Base-by-base conservation (phyloP, 2,888 invertebrate genomes). In the Drosophila fulvimacula region DNA sequence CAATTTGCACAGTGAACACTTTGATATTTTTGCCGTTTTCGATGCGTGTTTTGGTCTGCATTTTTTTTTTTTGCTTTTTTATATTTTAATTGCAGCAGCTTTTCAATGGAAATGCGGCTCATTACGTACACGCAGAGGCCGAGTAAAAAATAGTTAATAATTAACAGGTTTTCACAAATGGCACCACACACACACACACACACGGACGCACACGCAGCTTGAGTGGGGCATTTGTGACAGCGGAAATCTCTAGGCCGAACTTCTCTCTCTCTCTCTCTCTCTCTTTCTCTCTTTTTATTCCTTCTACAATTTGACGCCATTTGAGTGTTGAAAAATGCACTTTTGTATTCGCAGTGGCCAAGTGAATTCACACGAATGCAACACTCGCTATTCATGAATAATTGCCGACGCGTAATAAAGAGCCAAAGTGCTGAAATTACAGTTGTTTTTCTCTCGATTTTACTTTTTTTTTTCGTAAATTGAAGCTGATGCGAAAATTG, bases 61-160 rank as follows among this genome's bases (percentile, higher is more conserved):
- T 49, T n/a, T 11, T 42, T 32, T 34, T 13, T 4, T 17, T 19
- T 27, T 17, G n/a, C n/a, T n/a, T 27, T 32, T 57, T 34, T 57
- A 17, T 36, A 63, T 80, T 83, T 83, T 83, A 89, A 89, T 84
- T 87, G 89, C 73, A 5, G 76, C 68, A 59, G 74, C 57, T 76
- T 88, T 82, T 89, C 88, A 88, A 80, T 89, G 85, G 88, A 86
- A 89, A 82, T 85, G 63, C 80, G 80, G 65, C 80, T 90, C 90
- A 91, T 90, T 90, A 87, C 68, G 72, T 65, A 71, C 89, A 88
- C 81, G 89, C 87, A 82, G 76, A 63, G 58, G 64, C 51, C 67
- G 72, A 13, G 74, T 24, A 46, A 69, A 73, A 81, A 90, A 91
- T 91, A 88, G 88, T 83, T 82, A 78, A 81, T 91, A 91, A 90